These are phyloP conservation scores for Hypercompe scribonia DNA, from an alignment of 2,888 invertebrate species.

Conservation along the genomic window DNA sequence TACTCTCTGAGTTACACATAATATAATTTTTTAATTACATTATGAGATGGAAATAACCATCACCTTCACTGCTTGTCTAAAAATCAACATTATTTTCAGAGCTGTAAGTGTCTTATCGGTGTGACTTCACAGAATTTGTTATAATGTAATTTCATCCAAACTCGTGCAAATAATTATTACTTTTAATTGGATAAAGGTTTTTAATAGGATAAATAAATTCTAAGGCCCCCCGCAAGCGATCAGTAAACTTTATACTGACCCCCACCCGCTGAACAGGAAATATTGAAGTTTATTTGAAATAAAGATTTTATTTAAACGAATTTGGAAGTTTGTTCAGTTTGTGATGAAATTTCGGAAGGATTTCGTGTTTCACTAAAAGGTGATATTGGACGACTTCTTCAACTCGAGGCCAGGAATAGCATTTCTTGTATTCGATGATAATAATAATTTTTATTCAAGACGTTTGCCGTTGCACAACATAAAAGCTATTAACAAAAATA, in stretches of 20 bases:
- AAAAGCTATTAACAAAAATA: background rate
- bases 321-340: background rate
- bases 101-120: background rate
- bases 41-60: background rate
- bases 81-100: background rate
- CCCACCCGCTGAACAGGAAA: background rate
- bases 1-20: background rate
- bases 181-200: constrained; percentile 34
- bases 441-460: no score
- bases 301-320: background rate
- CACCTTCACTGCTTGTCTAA: background rate
- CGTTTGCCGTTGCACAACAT: no score
- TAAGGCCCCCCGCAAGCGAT: constrained; percentile 7
- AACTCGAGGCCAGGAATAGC: background rate
- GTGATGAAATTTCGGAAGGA: background rate
- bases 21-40: background rate
- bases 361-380: background rate
- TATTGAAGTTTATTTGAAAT: constrained; percentile 5
- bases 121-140: constrained; percentile 1
- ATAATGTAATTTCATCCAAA: constrained; percentile 1
- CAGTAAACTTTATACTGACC: constrained; percentile 2
- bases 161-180: constrained; percentile 25
- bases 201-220: constrained; percentile 19
- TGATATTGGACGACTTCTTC: background rate
- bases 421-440: no score